These are phyloP conservation scores for Uropetala carovei DNA, from an alignment of 2,888 invertebrate species.

Conservation along the genomic window DNA sequence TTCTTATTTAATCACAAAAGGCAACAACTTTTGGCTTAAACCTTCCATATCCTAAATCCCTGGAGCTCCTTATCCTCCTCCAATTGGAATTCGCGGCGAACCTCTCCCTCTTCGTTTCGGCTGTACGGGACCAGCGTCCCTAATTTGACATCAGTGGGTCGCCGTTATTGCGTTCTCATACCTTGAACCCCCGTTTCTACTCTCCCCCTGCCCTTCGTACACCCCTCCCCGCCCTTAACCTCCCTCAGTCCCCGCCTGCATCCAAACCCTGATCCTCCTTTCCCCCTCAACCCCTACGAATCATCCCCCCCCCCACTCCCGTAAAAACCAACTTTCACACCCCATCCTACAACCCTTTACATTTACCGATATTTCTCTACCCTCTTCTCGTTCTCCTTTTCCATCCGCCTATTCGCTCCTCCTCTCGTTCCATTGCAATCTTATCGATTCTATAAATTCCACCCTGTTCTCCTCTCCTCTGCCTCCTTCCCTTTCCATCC, in stretches of 20 bases:
- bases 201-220: background rate
- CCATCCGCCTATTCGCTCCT: background rate
- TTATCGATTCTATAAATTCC: background rate
- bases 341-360: background rate
- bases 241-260: background rate
- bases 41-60: background rate
- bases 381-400: background rate
- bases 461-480: background rate
- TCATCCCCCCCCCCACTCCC: too few relatives aligned
- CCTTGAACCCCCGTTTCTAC: background rate
- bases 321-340: background rate
- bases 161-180: conserved; percentile 40
- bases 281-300: too few relatives aligned
- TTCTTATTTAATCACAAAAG: conserved; percentile 41
- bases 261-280: background rate
- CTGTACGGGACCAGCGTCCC: conserved; percentile 33
- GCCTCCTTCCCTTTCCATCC: background rate
- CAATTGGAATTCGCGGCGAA: conserved; percentile 45
- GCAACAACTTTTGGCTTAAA: conserved; percentile 33
- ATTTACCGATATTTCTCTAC: background rate
- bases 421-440: background rate
- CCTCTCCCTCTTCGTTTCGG: background rate
- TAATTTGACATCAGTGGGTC: conserved; percentile 43
- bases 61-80: background rate
- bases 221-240: background rate